A percentile compares a stretch with the other conserved stretches of the same genome.
Conservation (phyloP, 2,797 vertebrate genomes). For the Tokudaia tokunoshimensis region DNA sequence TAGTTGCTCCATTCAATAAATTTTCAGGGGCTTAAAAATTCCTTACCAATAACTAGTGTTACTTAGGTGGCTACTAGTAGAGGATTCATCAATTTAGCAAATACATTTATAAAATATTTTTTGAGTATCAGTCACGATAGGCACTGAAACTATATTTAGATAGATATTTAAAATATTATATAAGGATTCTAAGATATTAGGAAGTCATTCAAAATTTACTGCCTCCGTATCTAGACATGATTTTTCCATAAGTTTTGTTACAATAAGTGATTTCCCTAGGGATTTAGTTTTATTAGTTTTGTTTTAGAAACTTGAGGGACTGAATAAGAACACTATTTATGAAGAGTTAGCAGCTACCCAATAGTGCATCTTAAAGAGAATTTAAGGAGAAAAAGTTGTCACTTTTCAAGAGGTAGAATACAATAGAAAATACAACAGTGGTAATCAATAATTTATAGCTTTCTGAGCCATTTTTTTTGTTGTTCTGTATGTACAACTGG, state of each 20-base stretch:
- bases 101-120: not conserved
- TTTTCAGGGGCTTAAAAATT: not conserved
- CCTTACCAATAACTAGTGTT: not conserved
- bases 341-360: not conserved
- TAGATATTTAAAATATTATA: not conserved
- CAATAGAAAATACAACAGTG: not conserved
- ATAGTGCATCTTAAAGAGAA: not conserved
- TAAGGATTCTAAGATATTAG: not conserved
- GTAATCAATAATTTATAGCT: not conserved
- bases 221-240: not conserved
- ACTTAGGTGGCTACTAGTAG: not conserved
- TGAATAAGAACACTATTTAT: not conserved
- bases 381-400: not conserved
- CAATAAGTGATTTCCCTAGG: not conserved
- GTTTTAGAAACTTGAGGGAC: not conserved
- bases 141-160: not conserved
- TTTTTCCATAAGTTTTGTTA: not conserved
- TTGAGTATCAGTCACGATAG: not conserved
- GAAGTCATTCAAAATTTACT: not conserved
- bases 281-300: conserved; percentile 13
- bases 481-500: not conserved
- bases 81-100: conserved; percentile 31
- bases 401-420: not conserved
- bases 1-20: not conserved
- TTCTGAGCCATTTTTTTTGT: not conserved